These are phyloP conservation scores for Hippopotamyrus pictus DNA, from an alignment of 2,797 vertebrate genomes.

Conservation along the genomic window DNA sequence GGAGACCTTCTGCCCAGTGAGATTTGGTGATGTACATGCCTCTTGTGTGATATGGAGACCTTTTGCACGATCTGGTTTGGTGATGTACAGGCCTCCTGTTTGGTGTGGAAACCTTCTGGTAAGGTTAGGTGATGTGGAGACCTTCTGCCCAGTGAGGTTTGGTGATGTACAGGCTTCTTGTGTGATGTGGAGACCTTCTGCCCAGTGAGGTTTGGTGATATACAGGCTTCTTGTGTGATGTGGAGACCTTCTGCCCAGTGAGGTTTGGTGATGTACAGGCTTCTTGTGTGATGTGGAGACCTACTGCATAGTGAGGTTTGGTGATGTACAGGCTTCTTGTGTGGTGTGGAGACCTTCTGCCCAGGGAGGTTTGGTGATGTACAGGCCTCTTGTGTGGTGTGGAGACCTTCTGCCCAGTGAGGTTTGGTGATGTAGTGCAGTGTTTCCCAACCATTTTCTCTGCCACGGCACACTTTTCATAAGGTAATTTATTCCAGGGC, in stretches of 20 bases:
- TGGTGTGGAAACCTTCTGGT: not conserved
- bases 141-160: not conserved
- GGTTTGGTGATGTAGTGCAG: not conserved
- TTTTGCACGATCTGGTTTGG: not conserved
- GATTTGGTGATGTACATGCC: no score
- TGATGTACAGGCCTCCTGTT: not conserved
- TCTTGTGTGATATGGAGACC: not conserved
- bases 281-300: not conserved
- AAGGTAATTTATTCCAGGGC: not conserved
- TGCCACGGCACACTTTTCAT: not conserved
- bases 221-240: not conserved
- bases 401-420: not conserved
- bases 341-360: not conserved
- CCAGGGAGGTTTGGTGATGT: not conserved
- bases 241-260: not conserved
- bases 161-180: not conserved
- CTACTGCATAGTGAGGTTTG: not conserved
- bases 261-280: not conserved
- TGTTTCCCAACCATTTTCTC: not conserved
- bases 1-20: not conserved
- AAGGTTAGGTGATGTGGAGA: not conserved
- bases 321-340: not conserved
- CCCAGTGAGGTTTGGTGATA: not conserved
- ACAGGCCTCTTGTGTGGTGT: not conserved
- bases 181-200: not conserved